Conservation (phyloP, 2,888 invertebrate genomes). For the Tromatobia lineatoria region DNA sequence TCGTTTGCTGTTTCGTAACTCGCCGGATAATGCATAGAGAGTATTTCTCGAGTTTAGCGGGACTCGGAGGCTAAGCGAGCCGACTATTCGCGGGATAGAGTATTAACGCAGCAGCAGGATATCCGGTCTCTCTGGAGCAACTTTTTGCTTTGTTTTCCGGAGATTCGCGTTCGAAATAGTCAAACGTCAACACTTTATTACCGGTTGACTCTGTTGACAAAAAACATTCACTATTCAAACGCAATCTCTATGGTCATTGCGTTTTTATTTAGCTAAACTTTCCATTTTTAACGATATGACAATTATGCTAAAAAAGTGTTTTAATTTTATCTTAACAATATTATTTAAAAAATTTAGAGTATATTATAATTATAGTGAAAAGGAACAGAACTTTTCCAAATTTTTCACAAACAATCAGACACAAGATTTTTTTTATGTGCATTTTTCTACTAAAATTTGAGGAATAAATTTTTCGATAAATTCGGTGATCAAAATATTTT, state of each 20-base stretch:
- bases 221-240: background rate
- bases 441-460: too few species aligned
- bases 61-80: background rate
- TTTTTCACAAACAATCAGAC: too few species aligned
- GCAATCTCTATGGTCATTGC: background rate
- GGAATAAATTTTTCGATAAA: too few species aligned
- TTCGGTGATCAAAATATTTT: too few species aligned
- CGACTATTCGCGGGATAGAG: background rate
- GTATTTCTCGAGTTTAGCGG: conserved; percentile 16
- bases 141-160: conserved; percentile 15
- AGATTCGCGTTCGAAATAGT: background rate
- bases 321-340: too few species aligned
- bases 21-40: conserved; percentile 8
- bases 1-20: conserved; percentile 13
- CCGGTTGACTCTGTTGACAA: background rate
- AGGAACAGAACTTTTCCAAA: too few species aligned
- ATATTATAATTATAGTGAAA: too few species aligned
- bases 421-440: too few species aligned
- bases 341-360: too few species aligned
- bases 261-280: background rate
- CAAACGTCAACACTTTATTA: background rate
- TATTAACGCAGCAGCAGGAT: conserved; percentile 28
- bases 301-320: too few species aligned
- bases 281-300: background rate
- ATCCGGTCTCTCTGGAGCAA: conserved; percentile 1